Evolutionary conservation across 2,888 invertebrate species (phyloP).

Genomic region (Eupithecia tripunctaria): DNA sequence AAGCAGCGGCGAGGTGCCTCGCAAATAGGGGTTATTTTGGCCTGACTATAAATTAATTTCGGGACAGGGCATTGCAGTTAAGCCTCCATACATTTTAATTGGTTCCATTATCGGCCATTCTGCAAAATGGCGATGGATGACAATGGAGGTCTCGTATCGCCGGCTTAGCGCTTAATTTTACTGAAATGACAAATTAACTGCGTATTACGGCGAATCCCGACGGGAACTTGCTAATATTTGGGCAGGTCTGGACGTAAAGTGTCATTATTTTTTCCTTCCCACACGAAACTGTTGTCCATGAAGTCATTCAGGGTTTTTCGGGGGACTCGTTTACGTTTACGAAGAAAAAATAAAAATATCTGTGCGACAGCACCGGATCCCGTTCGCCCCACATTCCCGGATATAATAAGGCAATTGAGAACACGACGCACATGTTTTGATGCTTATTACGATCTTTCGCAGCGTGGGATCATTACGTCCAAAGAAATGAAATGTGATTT

Average conservation of each 20-base stretch:
- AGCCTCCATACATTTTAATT: constrained; percentile 84
- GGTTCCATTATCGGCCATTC: constrained; percentile 82
- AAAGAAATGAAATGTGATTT: constrained; percentile 40
- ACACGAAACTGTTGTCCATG: background rate
- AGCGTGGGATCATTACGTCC: constrained; percentile 47
- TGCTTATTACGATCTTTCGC: constrained; percentile 42
- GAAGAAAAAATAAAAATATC: background rate
- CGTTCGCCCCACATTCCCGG: constrained; percentile 3
- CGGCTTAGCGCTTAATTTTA: constrained; percentile 64
- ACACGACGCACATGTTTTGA: constrained; percentile 40
- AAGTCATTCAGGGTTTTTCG: background rate
- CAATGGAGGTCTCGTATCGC: constrained; percentile 66
- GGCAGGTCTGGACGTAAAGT: background rate
- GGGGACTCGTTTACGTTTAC: background rate
- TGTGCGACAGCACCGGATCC: background rate
- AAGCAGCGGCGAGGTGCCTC: constrained; percentile 48
- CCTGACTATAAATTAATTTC: constrained; percentile 82
- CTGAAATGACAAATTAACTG: constrained; percentile 47
- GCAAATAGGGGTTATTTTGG: constrained; percentile 75
- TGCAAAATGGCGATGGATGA: constrained; percentile 75
- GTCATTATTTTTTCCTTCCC: background rate
- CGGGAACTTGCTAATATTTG: constrained; percentile 17
- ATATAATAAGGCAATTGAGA: constrained; percentile 37
- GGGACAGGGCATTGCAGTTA: constrained; percentile 81
- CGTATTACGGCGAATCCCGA: constrained; percentile 33